Base-by-base conservation (phyloP, 2,888 invertebrate genomes). In the Arctia plantaginis region DNA sequence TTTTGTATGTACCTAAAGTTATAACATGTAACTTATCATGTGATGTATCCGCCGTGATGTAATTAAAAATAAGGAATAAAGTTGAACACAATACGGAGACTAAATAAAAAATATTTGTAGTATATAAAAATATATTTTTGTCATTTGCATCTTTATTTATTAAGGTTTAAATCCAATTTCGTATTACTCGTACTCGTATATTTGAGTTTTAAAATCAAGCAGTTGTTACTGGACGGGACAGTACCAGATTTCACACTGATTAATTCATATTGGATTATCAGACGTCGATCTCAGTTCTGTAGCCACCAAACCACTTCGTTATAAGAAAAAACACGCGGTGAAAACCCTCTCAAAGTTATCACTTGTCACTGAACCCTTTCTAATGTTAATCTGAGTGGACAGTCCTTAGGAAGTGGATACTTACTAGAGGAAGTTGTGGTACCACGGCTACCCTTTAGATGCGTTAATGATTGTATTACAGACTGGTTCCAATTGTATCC, bases 381-480 rank as follows among this genome's bases (percentile, higher is more conserved):
- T 81, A 84, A 80, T 79, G 84, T 66, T 78, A 82, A 80, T 82
- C 77, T 82, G 30, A 62, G 66, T 77, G 75, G 76, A 71, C 77
- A 74, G 73, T 76, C 77, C 78, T 81, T 78, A 81, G 77, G 75
- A 76, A 79, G 75, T 75, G 41, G 64, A 74, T 69, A 74, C 75
- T 82, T 82, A 74, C 75, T 78, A 74, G 78, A 78, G 81, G 84
- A 81, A 84, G 75, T 82, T 47, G 77, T 76, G 72, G 76, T 75
- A 75, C 71, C 64, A 72, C 69, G 66, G 67, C 75, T 73, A 67
- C 80, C 72, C 75, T 71, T 71, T 74, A 69, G 78, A 76, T 78
- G 77, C 65, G 77, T 76, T 80, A 82, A 83, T 82, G 82, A 80
- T 80, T 83, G 72, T 74, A 77, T 83, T 83, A 80, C 82, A 64